Conservation (phyloP, 1,140 invertebrate genomes). For the Drosophila santomea region DNA sequence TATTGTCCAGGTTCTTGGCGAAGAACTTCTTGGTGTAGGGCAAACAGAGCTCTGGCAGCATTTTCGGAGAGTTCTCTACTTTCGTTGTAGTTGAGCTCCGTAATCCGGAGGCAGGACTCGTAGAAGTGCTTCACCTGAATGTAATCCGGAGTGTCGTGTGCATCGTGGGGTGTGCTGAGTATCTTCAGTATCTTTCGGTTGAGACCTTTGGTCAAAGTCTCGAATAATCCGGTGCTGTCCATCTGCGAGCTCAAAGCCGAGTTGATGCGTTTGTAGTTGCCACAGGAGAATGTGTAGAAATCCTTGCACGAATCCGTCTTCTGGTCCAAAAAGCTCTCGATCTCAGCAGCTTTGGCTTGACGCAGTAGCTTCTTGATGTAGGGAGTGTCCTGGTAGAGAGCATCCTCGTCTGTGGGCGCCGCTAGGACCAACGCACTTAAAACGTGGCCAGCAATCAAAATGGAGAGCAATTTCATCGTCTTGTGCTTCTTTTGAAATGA, state of each 20-base stretch:
- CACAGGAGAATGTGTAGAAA: constrained; percentile 88
- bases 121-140: constrained; percentile 62
- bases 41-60: too few species aligned
- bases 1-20: constrained; percentile 70
- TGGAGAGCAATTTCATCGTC: constrained; percentile 11
- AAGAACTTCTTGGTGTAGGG: constrained; percentile 52
- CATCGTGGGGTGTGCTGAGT: constrained; percentile 16
- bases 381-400: neutral
- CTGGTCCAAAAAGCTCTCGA: constrained; percentile 84
- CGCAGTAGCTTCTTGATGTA: constrained; percentile 27
- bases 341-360: constrained; percentile 54
- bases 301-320: constrained; percentile 87
- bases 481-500: neutral
- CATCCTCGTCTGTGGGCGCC: neutral
- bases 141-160: constrained; percentile 41
- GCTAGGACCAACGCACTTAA: neutral
- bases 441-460: neutral
- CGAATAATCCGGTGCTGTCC: constrained; percentile 59
- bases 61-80: neutral
- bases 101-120: constrained; percentile 39
- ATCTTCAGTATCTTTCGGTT: constrained; percentile 50
- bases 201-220: constrained; percentile 47
- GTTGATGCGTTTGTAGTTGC: constrained; percentile 86
- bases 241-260: constrained; percentile 35
- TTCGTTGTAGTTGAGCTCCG: constrained; percentile 23